phyloP scores from a whole-genome alignment of 2,113 vertebrate species.

The Pluvialis apricaria region DNA sequence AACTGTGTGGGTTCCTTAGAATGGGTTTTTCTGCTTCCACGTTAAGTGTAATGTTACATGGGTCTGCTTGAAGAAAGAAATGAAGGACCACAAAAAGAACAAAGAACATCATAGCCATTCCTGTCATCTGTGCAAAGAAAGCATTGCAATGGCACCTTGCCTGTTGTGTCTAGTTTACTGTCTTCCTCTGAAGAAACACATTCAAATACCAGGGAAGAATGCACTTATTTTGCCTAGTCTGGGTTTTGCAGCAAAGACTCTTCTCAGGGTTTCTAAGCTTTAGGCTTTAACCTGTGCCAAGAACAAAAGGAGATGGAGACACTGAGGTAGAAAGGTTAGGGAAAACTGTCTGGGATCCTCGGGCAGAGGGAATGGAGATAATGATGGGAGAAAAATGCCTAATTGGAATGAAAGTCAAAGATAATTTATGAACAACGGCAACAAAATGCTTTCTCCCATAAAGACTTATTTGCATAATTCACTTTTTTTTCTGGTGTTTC shows the following conservation, averaged over 20 bases:
- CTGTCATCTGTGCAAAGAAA: not conserved
- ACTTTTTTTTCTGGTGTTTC: not conserved
- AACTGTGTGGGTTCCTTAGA: not conserved
- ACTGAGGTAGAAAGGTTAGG: not conserved
- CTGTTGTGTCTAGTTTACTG: not conserved
- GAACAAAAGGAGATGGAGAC: not conserved
- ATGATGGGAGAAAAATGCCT: not conserved
- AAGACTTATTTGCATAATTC: not conserved
- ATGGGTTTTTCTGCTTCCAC: not conserved
- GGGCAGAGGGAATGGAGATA: not conserved
- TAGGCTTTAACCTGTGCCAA: not conserved
- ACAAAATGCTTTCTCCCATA: not conserved
- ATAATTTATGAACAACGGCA: not conserved
- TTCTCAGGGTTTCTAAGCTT: not conserved
- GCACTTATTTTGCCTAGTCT: not conserved
- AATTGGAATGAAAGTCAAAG: not conserved
- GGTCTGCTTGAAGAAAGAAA: not conserved
- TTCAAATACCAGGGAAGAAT: not conserved
- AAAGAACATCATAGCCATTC: not conserved
- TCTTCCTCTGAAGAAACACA: not conserved
- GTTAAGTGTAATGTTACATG: not conserved
- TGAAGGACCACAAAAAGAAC: not conserved
- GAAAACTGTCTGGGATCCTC: not conserved
- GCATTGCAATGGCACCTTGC: not conserved
- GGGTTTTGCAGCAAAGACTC: not conserved